phyloP scores from a whole-genome alignment of 2,797 vertebrate genomes.

The Aplochiton taeniatus region DNA sequence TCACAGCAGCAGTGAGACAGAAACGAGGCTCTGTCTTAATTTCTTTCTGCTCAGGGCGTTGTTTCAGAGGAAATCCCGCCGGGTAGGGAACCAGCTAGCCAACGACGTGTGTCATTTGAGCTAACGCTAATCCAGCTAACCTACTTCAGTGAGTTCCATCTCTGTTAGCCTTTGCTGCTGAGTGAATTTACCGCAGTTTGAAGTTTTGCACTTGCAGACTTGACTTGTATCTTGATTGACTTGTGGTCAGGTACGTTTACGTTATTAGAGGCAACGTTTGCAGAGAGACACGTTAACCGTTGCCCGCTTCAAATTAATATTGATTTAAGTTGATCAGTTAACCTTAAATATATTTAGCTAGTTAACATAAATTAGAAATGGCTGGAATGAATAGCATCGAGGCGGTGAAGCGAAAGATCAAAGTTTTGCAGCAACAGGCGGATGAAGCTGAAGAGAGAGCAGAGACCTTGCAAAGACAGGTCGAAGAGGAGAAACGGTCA shows the following conservation, averaged over 20 bases:
- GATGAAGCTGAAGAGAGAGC: slow-evolving; percentile 88
- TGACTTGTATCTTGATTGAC: background rate
- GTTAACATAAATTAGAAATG: slow-evolving; percentile 59
- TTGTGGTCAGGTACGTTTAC: background rate
- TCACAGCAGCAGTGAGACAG: slow-evolving; percentile 1
- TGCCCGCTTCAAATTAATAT: too few species aligned
- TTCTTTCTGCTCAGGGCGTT: slow-evolving; percentile 16
- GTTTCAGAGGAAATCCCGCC: background rate
- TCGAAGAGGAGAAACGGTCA: slow-evolving; percentile 83
- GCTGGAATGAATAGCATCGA: slow-evolving; percentile 86
- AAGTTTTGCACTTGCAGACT: too few species aligned
- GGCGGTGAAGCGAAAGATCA: slow-evolving; percentile 93
- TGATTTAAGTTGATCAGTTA: too few species aligned
- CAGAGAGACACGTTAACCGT: too few species aligned
- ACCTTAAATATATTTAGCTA: too few species aligned
- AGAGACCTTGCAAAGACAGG: slow-evolving; percentile 82
- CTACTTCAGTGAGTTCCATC: background rate
- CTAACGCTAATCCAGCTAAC: background rate
- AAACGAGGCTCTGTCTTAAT: slow-evolving; percentile 8
- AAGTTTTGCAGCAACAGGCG: slow-evolving; percentile 90
- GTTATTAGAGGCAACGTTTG: too few species aligned
- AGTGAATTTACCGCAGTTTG: too few species aligned
- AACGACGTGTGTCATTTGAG: background rate
- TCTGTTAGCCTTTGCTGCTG: too few species aligned
- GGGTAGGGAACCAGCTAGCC: background rate